Base-by-base conservation (phyloP, 2,797 vertebrate species). In the Pagetopsis macropterus region DNA sequence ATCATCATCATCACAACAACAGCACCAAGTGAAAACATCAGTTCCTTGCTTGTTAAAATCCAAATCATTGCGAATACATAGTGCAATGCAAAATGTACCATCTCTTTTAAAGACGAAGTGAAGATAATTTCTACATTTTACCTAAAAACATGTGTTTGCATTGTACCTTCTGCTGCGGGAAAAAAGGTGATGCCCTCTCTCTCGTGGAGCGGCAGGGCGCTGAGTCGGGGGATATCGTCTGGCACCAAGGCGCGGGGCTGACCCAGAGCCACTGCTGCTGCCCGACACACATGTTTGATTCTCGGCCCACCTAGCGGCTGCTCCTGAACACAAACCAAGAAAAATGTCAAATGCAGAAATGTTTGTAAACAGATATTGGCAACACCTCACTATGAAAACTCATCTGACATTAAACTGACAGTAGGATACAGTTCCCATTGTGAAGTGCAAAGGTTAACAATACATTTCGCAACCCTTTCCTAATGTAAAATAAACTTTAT, bases 261-360 rank as follows among this genome's bases (percentile, higher is more conserved):
- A 6, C 97, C 97, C 70, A 98, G 81, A 13, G 96, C 96, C 79
- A 98, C 96, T 0, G 97, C 95, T 4, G 97, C 97, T 16, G 96
- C 96, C 27, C 97, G 95, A 63, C 97, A 98, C 40, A 98, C 97
- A 0, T 98, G 97, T 86, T 98, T 98, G 88, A 98, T 98, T 61
- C 97, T 95, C 1, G 97, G 97, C 15, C 97, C 96, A 13, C 89
- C 89, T 5, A 94, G 70, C 1, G 81, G 87, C 72, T 93, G 91
- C 72, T 91, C 92, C 92, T 94, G 77, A 19, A 80, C 13, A 40
- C 40, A 37, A 12, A 80, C 6, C 61, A 5, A n/a, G 13, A 40
- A 6, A 9, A 19, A 40, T 4, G 63, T 49, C 10, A 59, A 64
- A 40, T 11, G 19, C 5, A 40, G 17, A 68, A 21, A 44, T 67